Conservation (phyloP, 2,797 vertebrate genomes). For the Centropyge bicolor region DNA sequence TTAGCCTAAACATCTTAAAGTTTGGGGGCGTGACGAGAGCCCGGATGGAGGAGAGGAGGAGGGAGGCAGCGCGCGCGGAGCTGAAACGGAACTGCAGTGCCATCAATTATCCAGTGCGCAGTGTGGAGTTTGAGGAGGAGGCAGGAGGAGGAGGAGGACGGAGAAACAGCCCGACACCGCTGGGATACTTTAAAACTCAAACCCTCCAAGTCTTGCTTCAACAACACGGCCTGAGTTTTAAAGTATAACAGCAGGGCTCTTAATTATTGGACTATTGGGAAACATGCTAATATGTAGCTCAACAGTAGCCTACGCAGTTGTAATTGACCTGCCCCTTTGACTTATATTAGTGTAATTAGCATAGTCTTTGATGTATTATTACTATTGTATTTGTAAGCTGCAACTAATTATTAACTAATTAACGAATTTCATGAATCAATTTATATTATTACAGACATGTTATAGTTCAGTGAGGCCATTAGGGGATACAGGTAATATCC, state of each 20-base stretch:
- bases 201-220: no score
- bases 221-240: no score
- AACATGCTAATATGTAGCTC: background rate
- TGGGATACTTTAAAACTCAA: background rate
- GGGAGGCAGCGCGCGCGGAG: slow-evolving; percentile 46
- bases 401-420: no score
- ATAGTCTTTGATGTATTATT: background rate
- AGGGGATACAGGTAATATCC: no score
- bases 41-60: background rate
- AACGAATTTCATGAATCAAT: no score
- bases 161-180: no score
- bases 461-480: background rate
- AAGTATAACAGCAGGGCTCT: background rate
- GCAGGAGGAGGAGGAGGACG: background rate
- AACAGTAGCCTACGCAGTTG: background rate
- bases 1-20: slow-evolving; percentile 6
- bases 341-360: background rate
- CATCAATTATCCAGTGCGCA: slow-evolving; percentile 78
- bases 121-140: slow-evolving; percentile 8
- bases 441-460: no score
- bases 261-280: background rate
- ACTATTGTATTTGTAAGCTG: no score
- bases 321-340: background rate
- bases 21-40: slow-evolving; percentile 24
- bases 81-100: slow-evolving; percentile 80